Percentiles rank a stretch among this genome's conserved stretches.
These are phyloP conservation scores for Ageneiosus marmoratus DNA, from an alignment of 2,113 vertebrate species.

Conservation along the genomic window DNA sequence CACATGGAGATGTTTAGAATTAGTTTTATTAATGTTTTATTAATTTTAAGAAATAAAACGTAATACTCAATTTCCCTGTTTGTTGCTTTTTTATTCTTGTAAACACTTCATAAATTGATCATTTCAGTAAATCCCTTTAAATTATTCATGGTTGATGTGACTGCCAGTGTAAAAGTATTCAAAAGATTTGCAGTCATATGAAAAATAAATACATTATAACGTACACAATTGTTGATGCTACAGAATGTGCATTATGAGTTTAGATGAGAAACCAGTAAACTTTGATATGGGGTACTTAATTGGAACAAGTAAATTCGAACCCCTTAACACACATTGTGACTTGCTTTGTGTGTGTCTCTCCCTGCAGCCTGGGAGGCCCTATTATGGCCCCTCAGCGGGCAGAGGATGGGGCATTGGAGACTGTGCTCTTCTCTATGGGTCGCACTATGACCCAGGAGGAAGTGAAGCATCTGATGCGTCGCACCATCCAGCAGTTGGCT, in stretches of 20 bases:
- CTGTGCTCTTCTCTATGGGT: conserved; percentile 84
- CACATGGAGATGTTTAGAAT: conserved; percentile 26
- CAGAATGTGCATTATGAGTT: not conserved
- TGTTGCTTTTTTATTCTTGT: conserved; percentile 55
- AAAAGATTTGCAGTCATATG: not conserved
- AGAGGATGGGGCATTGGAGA: conserved; percentile 81
- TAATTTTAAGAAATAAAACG: conserved; percentile 58
- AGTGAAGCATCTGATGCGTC: conserved; percentile 85
- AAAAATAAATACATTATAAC: not conserved
- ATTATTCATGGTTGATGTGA: not conserved
- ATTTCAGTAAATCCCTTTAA: not conserved
- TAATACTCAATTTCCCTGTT: conserved; percentile 51
- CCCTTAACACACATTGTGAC: conserved; percentile 17
- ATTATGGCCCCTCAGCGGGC: conserved; percentile 48
- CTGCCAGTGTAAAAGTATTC: not conserved
- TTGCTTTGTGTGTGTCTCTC: conserved; percentile 50
- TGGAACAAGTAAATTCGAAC: not conserved
- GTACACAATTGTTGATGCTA: not conserved
- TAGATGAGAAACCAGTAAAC: not conserved
- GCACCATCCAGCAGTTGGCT: conserved; percentile 84
- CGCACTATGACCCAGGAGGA: conserved; percentile 91
- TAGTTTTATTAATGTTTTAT: conserved; percentile 45
- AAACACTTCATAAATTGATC: not conserved
- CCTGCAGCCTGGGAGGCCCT: conserved; percentile 58
- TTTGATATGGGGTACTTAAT: not conserved